Evolutionary conservation across 2,888 invertebrate species (phyloP).

Genomic region (Liodrosophila aerea): DNA sequence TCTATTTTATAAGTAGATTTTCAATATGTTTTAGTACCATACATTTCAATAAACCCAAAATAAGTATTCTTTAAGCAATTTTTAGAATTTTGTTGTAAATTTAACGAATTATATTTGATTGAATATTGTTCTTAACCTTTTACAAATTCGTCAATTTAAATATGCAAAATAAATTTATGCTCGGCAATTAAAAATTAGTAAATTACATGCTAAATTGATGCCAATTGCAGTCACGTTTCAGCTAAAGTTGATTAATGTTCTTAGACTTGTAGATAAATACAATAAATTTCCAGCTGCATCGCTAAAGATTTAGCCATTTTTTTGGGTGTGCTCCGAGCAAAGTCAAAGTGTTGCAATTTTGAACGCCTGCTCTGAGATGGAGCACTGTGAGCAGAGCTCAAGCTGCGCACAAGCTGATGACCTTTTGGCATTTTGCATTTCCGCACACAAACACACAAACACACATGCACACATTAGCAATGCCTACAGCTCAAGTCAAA

Average conservation of each 20-base stretch:
- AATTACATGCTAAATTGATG: slow-evolving; percentile 27
- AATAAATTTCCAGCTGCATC: slow-evolving; percentile 3
- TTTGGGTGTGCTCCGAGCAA: slow-evolving; percentile 44
- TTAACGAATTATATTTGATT: too few relatives aligned
- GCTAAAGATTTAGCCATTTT: not conserved
- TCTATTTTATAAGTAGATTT: too few relatives aligned
- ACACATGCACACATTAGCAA: slow-evolving; percentile 39
- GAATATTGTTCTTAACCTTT: too few relatives aligned
- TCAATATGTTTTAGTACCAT: too few relatives aligned
- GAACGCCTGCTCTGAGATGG: slow-evolving; percentile 44
- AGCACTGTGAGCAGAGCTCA: slow-evolving; percentile 35
- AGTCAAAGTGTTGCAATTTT: slow-evolving; percentile 50
- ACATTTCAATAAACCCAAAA: too few relatives aligned
- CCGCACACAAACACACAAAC: slow-evolving; percentile 19
- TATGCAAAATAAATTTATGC: too few relatives aligned
- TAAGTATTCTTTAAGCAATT: too few relatives aligned
- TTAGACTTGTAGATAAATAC: slow-evolving; percentile 5
- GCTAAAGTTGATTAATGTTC: slow-evolving; percentile 25
- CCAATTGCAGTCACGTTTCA: slow-evolving; percentile 42
- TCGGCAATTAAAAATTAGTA: too few relatives aligned
- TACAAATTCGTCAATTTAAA: too few relatives aligned
- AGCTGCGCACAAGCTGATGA: slow-evolving; percentile 62
- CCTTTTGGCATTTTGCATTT: slow-evolving; percentile 69
- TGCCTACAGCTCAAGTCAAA: slow-evolving; percentile 52
- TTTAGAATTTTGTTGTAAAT: too few relatives aligned